phyloP scores from a whole-genome alignment of 2,888 invertebrate species.

The Antheraea yamamai region DNA sequence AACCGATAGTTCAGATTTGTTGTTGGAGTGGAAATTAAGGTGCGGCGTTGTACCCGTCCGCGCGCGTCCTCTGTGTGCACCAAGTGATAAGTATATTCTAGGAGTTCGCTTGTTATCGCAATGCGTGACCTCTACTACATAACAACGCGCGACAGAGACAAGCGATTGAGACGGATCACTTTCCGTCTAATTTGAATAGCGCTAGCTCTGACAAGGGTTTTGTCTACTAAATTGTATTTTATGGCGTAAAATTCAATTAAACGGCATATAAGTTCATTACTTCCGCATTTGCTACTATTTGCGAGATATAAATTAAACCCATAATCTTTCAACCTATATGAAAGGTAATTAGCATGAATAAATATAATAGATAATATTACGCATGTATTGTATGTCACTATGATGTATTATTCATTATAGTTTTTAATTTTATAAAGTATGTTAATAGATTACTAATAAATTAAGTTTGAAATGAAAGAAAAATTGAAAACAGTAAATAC shows the following conservation, averaged over 20 bases:
- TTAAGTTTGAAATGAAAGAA: not conserved
- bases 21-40: not conserved
- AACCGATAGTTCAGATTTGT: not conserved
- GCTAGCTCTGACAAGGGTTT: not conserved
- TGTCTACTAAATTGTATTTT: not conserved
- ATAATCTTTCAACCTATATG: not conserved
- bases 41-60: not conserved
- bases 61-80: not conserved
- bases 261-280: not conserved
- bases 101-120: not conserved
- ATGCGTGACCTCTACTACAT: not conserved
- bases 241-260: no score
- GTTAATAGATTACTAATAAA: not conserved
- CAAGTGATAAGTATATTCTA: not conserved
- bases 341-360: not conserved
- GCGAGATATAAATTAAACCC: not conserved
- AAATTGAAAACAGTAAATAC: not conserved
- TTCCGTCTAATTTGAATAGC: not conserved
- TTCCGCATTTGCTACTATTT: not conserved
- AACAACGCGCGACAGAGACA: slow-evolving; percentile 9
- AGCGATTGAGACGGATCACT: slow-evolving; percentile 8
- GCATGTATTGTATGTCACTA: not conserved
- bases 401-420: not conserved
- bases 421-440: not conserved
- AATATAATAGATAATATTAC: not conserved